Percentiles rank a stretch among this genome's conserved stretches.
Conservation (phyloP, 35 echinoderm and acorn worm genomes). For the Lytechinus variegatus region DNA sequence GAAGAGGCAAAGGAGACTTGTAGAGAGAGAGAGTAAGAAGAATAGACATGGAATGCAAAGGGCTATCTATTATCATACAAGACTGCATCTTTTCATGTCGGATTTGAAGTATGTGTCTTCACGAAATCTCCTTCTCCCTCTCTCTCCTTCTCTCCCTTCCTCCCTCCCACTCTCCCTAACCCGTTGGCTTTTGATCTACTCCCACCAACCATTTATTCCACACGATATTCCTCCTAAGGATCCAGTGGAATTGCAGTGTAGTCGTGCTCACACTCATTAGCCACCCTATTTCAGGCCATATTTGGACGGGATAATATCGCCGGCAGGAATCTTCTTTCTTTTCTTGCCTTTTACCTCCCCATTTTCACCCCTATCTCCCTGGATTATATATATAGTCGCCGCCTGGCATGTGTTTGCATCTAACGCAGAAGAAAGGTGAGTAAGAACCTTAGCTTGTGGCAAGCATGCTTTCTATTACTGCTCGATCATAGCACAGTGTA, state of each 20-base stretch:
- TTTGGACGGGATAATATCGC: background rate
- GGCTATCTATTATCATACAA: background rate
- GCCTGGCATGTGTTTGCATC: background rate
- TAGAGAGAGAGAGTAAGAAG: background rate
- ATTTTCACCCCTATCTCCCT: background rate
- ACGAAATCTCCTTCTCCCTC: background rate
- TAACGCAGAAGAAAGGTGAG: background rate
- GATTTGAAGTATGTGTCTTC: background rate
- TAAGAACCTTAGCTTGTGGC: background rate
- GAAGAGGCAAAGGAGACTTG: background rate
- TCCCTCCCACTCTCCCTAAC: background rate
- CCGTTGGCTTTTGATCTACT: background rate
- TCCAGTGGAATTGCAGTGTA: background rate
- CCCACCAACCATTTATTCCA: background rate
- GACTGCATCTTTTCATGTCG: constrained; percentile 2
- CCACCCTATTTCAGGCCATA: background rate
- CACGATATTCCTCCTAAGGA: background rate
- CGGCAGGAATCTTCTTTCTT: background rate
- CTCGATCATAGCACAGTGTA: background rate
- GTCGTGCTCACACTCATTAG: constrained; percentile 17
- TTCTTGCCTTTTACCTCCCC: background rate
- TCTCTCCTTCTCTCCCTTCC: background rate
- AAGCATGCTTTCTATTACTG: background rate
- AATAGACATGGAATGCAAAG: background rate
- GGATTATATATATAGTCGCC: background rate